phyloP scores from a whole-genome alignment of 2,797 vertebrate genomes.

The Parauchenoglanis ngamensis region DNA sequence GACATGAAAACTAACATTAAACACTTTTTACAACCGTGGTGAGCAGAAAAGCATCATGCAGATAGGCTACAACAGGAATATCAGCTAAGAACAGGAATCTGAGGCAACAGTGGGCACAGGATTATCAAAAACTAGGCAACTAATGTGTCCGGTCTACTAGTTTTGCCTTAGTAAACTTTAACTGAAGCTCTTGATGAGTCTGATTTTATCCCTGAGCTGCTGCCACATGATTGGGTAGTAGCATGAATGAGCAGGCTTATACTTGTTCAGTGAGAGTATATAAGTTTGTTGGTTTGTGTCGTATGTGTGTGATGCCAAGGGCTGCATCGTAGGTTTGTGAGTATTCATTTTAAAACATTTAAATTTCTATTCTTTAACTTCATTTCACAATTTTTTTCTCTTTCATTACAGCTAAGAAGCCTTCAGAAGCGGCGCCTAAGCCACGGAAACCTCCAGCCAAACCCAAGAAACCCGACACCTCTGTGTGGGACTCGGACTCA shows the following conservation, averaged over 20 bases:
- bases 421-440: slow-evolving; percentile 79
- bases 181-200: not conserved
- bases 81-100: not conserved
- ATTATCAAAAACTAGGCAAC: not conserved
- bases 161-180: not conserved
- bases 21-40: not conserved
- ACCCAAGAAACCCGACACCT: slow-evolving; percentile 88
- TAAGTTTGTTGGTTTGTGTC: not conserved
- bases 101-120: not conserved
- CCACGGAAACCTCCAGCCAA: slow-evolving; percentile 85
- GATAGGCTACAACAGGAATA: not conserved
- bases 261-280: not conserved
- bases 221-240: too few species aligned
- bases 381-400: too few species aligned
- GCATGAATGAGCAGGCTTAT: not conserved
- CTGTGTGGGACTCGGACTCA: slow-evolving; percentile 92
- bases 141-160: not conserved
- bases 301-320: not conserved
- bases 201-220: too few species aligned
- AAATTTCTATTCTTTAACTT: not conserved
- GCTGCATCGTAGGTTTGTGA: not conserved
- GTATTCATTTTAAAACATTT: not conserved
- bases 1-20: too few species aligned
- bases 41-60: not conserved
- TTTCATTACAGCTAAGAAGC: slow-evolving; percentile 77